Percentiles rank a stretch among this genome's conserved stretches.
phyloP scores from a whole-genome alignment of 2,888 invertebrate species.

The Sarcophaga carnaria region DNA sequence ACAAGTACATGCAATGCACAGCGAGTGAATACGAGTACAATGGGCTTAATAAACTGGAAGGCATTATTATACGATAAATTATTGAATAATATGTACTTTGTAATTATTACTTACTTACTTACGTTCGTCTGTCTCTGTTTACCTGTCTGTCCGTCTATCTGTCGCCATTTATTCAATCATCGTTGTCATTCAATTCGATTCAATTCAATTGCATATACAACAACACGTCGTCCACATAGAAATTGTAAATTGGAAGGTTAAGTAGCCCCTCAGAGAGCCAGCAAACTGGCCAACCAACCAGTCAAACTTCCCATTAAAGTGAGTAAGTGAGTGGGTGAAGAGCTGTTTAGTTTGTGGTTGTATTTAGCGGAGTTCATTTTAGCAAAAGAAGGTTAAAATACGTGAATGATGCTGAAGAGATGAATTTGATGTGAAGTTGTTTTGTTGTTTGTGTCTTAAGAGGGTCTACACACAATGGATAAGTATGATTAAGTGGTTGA shows the following conservation, averaged over 20 bases:
- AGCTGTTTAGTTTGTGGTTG: background rate
- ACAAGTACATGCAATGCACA: background rate
- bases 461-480: background rate
- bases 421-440: background rate
- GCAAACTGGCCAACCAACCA: background rate
- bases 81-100: constrained; percentile 23
- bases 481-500: background rate
- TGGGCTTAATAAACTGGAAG: constrained; percentile 8
- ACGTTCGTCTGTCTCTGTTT: too few relatives aligned
- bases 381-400: background rate
- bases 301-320: background rate
- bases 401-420: background rate
- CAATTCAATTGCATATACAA: constrained; percentile 19
- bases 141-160: too few relatives aligned
- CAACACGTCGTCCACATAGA: background rate
- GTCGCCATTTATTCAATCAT: background rate
- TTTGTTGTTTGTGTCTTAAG: background rate
- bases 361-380: constrained; percentile 16
- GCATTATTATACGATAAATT: background rate
- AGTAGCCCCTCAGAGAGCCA: constrained; percentile 8
- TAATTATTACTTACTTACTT: background rate
- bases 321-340: constrained; percentile 20
- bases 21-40: background rate
- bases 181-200: background rate
- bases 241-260: constrained; percentile 42